Evolutionary conservation across 30 jellyfish, hydroid and myxozoan genomes (phyloP), one percentile per base, ranked within the genome.

Genomic region (Pelagia noctiluca): DNA sequence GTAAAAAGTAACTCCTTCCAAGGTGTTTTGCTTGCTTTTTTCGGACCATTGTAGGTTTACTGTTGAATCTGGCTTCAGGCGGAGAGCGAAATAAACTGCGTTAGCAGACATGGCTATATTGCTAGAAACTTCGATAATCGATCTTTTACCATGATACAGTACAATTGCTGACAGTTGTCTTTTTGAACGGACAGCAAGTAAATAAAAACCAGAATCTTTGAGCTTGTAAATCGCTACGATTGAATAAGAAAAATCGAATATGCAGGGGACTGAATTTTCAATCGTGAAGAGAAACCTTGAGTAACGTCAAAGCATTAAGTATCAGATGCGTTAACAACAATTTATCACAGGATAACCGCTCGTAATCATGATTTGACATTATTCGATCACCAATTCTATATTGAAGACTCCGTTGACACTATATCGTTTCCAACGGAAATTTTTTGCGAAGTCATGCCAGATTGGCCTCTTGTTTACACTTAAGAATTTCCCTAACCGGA

Each of bases 1-100:
- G 64, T 49, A 82, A 2, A 82, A 29, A 7, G 78, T 23, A 5
- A 52, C 32, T 47, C 22, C 71, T 19, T 82, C 38, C 25, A 68
- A 32, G 30, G 24, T 10, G 21, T 62, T 19, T 16, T 29, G 33
- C 30, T 42, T 23, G 1, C 5, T 23, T 30, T 25, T 23, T 23
- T 42, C 83, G 3, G 1, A 23, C 83, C 83, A 70, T 38, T 38
- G 10, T 16, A 70, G 30, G 2, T 29, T 36, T 3, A 70, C 3
- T 5, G 12, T 42, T 35, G 68, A 38, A 16, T 12, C 30, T 16
- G 35, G 35, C 34, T 21, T 29, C 38, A 70, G n/a, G 0, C 2
- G 21, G 2, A 13, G 35, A 1, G 83, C 65, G n/a, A 70, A 28
- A 42, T 12, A 42, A 31, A 70, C 2, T 2, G 83, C 1, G 67